A percentile compares a stretch with the other conserved stretches of the same genome.
These are phyloP conservation scores for Laticauda laticaudata DNA, from an alignment of 2,113 vertebrate genomes.

Conservation along the genomic window DNA sequence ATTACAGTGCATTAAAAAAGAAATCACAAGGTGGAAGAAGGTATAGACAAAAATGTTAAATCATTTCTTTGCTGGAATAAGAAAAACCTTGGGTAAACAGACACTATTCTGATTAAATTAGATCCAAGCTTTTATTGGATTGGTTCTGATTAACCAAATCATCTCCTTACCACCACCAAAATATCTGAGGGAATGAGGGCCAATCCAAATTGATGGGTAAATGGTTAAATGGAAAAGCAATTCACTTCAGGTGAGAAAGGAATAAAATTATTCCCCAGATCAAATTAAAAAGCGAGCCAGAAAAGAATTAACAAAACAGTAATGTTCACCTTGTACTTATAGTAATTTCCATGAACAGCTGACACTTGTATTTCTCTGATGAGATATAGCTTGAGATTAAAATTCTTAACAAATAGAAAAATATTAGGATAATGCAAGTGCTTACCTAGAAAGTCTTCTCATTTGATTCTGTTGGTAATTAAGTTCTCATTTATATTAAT, in stretches of 20 bases:
- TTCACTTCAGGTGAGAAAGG: background rate
- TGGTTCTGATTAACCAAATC: background rate
- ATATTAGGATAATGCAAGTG: background rate
- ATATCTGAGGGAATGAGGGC: background rate
- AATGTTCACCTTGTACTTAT: background rate
- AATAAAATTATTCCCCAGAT: background rate
- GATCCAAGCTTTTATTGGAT: background rate
- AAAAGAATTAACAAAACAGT: background rate
- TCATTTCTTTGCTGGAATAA: conserved; percentile 16
- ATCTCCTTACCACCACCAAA: background rate
- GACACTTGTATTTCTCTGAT: background rate
- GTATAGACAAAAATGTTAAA: conserved; percentile 6
- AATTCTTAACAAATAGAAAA: background rate
- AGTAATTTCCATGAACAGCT: background rate
- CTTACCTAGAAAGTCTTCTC: background rate
- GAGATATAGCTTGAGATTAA: background rate
- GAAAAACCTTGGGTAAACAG: background rate
- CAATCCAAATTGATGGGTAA: background rate
- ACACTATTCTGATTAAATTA: background rate
- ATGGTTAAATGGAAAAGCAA: background rate
- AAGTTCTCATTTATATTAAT: background rate
- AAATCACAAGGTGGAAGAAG: conserved; percentile 6
- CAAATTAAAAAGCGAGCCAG: background rate
- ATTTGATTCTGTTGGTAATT: background rate
- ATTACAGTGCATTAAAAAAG: conserved; percentile 20